Base-by-base conservation (phyloP, 92 coral and sea anemone species). In the Zoanthus sansibaricus region DNA sequence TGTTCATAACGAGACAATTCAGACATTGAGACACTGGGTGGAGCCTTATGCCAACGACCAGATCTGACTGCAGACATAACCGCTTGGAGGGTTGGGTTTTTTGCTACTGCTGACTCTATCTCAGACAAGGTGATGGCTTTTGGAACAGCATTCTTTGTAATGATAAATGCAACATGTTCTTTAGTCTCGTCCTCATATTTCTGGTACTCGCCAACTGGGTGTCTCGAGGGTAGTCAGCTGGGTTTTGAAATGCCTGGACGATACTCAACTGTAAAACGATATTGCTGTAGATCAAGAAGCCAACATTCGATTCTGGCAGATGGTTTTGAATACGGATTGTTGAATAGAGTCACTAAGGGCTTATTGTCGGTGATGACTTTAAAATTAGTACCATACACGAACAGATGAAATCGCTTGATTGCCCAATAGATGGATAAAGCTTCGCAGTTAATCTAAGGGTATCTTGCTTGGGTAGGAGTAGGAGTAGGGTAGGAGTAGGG, bases 341-440 rank as follows among this genome's bases (percentile, higher is more conserved):
- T 88, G 75, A 88, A 88, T 75, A 88, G 14, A 55, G 75, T 25
- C 82, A 86, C 93, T 12, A 90, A 76, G 47, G 90, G 87, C 77
- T 72, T 86, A 76, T 90, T 90, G 80, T 86, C 89, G 31, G 88
- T 74, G 61, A 88, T 59, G 79, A 82, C 82, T 48, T 88, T 88
- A 86, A 76, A 83, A 21, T 82, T 76, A 8, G 62, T 83, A 16
- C 88, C 91, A 83, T 83, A 83, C 4, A 83, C 49, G 33, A 89
- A 89, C 55, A 83, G 64, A 25, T 83, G 91, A 49, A 89, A 89
- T 10, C 88, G 91, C 83, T 89, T 89, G 52, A 89, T 59, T 4
- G 88, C 88, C 91, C 88, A 83, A 78, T 89, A 89, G n/a, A 89
- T 83, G 11, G 92, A 84, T 5, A 89, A 48, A 77, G 92, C 86